A percentile compares a stretch with the other conserved stretches of the same genome.
These are phyloP conservation scores for Orthosia cruda DNA, from an alignment of 2,888 invertebrate species.

Conservation along the genomic window DNA sequence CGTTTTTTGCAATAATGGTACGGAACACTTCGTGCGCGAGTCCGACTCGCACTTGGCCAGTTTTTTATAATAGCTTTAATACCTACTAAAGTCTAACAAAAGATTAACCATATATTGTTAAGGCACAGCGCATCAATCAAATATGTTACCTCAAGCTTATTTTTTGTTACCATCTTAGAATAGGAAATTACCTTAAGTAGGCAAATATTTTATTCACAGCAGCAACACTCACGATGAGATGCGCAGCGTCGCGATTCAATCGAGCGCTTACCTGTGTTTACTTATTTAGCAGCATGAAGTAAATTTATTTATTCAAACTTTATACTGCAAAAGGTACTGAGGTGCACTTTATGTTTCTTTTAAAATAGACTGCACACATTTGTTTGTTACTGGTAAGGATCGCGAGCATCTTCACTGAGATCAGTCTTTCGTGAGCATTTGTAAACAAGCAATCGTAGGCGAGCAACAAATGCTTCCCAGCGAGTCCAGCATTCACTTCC, in stretches of 20 bases:
- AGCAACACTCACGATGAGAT: conserved; percentile 21
- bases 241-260: conserved; percentile 9
- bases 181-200: conserved; percentile 17
- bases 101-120: conserved; percentile 12
- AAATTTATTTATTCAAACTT: not conserved
- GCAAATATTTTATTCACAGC: conserved; percentile 42
- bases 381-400: not conserved
- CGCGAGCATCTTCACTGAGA: no score
- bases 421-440: no score
- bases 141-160: conserved; percentile 10
- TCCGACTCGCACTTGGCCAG: no score
- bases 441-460: no score
- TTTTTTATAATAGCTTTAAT: not conserved
- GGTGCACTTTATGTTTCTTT: not conserved
- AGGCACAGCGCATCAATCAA: conserved; percentile 2
- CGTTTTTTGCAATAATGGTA: no score
- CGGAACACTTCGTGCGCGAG: no score
- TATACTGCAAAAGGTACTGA: not conserved
- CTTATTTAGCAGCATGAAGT: conserved; percentile 12
- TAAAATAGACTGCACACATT: not conserved
- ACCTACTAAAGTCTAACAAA: not conserved
- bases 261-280: conserved; percentile 3
- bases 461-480: no score
- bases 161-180: conserved; percentile 21
- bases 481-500: no score